Base-by-base conservation (phyloP, 2,888 invertebrate genomes). In the Euproctis similis region DNA sequence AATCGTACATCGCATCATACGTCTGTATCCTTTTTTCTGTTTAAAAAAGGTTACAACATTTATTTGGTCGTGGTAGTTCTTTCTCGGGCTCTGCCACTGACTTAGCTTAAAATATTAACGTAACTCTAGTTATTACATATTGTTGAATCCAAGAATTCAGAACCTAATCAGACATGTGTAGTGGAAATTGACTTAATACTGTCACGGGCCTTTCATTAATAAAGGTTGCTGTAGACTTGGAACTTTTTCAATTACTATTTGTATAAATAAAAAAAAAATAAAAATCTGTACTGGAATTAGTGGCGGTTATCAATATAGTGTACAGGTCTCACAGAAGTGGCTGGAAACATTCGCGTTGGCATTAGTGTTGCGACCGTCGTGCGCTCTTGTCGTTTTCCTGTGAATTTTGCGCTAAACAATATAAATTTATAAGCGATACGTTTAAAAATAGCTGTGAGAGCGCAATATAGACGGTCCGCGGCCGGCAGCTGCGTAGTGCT, bases 361-460 rank as follows among this genome's bases (percentile, higher is more conserved):
- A 74, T 80, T 80, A 76, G 72, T 67, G 62, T 49, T 54, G 60
- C 66, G 65, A 56, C 66, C 71, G 72, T 61, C 75, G 76, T 58
- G 70, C 65, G 65, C 64, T 68, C 75, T 75, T 75, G 82, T 81
- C 82, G 81, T 68, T 53, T 70, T 65, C 61, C n/a, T n/a, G n/a
- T 57, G 56, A 60, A 66, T 68, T 81, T 77, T 76, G n/a, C 65
- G 74, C 65, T 68, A 76, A 82, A 82, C 80, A 82, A 82, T 82
- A n/a, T n/a, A 80, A 84, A 81, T 80, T 82, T 81, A 81, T 82
- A 81, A 73, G 72, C 76, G 67, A 59, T 62, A 48, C 53, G 62
- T 64, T 74, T 78, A 76, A 70, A 81, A 80, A 81, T 81, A 81
- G 72, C 59, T 39, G 55, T 55, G 53, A 49, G 59, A 53, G 64